These are phyloP conservation scores for Steromphala cineraria DNA, from an alignment of 2,888 invertebrate genomes.

Conservation along the genomic window DNA sequence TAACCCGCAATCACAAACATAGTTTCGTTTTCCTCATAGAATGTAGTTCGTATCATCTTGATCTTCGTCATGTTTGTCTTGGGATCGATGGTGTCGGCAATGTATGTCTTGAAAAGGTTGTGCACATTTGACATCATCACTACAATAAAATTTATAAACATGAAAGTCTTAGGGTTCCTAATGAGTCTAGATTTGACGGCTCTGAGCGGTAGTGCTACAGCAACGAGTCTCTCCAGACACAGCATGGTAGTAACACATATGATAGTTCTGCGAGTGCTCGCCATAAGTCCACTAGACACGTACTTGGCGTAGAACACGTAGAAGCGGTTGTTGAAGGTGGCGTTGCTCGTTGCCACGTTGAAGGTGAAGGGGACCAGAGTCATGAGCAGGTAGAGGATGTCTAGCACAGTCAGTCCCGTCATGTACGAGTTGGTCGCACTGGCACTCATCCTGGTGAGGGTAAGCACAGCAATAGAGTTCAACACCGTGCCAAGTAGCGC, in stretches of 20 bases:
- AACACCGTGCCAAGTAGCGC: background rate
- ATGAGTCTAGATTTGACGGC: background rate
- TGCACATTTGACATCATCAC: background rate
- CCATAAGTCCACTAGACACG: background rate
- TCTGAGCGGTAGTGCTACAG: background rate
- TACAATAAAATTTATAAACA: background rate
- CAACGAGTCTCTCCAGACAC: background rate
- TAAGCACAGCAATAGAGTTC: background rate
- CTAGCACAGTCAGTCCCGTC: background rate
- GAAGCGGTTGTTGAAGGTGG: background rate
- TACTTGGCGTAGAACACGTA: background rate
- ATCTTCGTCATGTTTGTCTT: background rate
- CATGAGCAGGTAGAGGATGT: background rate
- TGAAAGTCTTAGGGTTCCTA: background rate
- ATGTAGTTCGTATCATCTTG: background rate
- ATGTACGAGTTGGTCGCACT: background rate
- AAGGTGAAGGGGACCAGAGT: background rate
- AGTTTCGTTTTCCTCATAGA: background rate
- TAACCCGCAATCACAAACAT: background rate
- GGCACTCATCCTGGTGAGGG: background rate
- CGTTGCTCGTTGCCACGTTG: background rate
- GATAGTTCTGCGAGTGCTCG: background rate
- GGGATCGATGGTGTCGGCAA: background rate
- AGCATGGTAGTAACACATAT: background rate
- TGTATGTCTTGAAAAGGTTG: background rate